These are phyloP conservation scores for Lutraria lutraria DNA, from an alignment of 2,888 invertebrate genomes.

Conservation along the genomic window DNA sequence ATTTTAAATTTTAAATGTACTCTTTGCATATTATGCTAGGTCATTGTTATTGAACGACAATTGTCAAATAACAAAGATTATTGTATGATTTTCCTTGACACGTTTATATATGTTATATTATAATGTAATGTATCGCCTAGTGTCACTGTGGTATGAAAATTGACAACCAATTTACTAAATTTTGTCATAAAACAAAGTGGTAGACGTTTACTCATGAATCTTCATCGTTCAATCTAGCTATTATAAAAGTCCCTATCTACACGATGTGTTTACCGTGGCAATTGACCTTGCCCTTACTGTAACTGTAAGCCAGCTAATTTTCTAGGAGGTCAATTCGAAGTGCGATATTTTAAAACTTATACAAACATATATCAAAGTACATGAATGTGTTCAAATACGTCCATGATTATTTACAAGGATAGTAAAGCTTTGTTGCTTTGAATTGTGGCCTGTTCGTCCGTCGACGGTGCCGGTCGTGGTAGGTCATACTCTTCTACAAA, in stretches of 20 bases:
- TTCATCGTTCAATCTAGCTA: not conserved
- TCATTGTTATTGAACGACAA: not conserved
- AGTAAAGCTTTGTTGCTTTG: too few species aligned
- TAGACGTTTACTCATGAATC: conserved; percentile 3
- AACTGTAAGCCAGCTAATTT: too few species aligned
- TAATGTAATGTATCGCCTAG: not conserved
- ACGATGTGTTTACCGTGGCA: too few species aligned
- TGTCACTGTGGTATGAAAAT: conserved; percentile 34
- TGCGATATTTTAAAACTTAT: too few species aligned
- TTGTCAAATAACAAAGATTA: not conserved
- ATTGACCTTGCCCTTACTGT: too few species aligned
- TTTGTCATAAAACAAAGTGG: conserved; percentile 20
- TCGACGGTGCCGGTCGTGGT: too few species aligned
- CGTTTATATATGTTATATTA: conserved; percentile 13
- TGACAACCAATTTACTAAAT: conserved; percentile 27
- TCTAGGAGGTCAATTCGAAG: too few species aligned
- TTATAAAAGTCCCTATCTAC: not conserved
- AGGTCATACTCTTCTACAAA: too few species aligned
- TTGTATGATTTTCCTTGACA: not conserved
- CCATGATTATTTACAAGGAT: too few species aligned
- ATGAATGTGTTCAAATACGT: too few species aligned
- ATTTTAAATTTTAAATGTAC: not conserved
- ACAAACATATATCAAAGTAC: too few species aligned
- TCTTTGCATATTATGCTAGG: not conserved
- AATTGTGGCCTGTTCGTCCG: too few species aligned